Evolutionary conservation across 2,888 invertebrate species (phyloP).

Genomic region (Sarcophaga caerulescens): DNA sequence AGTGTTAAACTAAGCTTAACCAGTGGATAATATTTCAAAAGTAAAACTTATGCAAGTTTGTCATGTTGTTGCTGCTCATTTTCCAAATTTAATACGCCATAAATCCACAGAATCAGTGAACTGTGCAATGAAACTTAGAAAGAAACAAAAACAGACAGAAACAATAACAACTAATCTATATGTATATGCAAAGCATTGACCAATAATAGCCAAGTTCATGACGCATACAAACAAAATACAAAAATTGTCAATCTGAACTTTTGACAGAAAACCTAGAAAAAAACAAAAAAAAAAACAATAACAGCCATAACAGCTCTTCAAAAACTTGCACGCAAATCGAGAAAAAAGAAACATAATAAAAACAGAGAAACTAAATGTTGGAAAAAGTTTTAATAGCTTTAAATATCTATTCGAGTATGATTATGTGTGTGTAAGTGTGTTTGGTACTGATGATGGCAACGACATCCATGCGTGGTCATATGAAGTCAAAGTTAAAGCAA

Average conservation of each 20-base stretch:
- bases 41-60: slow-evolving; percentile 20
- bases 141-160: background rate
- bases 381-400: background rate
- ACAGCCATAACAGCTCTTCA: slow-evolving; percentile 12
- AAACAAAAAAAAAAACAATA: slow-evolving; percentile 1
- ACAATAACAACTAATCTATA: background rate
- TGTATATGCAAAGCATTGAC: background rate
- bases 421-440: background rate
- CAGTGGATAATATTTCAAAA: background rate
- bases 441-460: slow-evolving; percentile 27
- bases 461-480: slow-evolving; percentile 10
- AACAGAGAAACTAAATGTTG: slow-evolving; percentile 7
- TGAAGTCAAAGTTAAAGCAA: slow-evolving; percentile 57
- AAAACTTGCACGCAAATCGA: slow-evolving; percentile 28
- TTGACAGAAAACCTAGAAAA: slow-evolving; percentile 34
- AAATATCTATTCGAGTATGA: background rate
- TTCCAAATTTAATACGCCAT: slow-evolving; percentile 14
- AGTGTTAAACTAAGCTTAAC: slow-evolving; percentile 39
- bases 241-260: slow-evolving; percentile 30
- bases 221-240: background rate
- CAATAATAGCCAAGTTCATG: slow-evolving; percentile 39
- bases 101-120: slow-evolving; percentile 45
- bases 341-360: too few species aligned
- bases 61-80: background rate
- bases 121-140: slow-evolving; percentile 23